Evolutionary conservation across 2,888 invertebrate species (phyloP).

Genomic region (Latheticus oryzae): DNA sequence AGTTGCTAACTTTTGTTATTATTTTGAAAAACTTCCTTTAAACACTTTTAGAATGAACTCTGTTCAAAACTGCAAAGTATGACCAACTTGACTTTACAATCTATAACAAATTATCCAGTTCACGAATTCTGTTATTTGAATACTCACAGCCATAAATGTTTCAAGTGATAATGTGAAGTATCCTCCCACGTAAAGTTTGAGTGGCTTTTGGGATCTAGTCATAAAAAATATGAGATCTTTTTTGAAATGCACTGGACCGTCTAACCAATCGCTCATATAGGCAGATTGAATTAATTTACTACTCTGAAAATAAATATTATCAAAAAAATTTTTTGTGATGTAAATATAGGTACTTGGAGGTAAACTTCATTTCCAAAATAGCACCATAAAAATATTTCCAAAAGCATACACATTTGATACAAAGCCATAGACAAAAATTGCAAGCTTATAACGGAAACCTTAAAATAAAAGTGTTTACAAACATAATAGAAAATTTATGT

Average conservation of each 20-base stretch:
- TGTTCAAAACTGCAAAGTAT: constrained; percentile 66
- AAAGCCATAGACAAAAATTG: constrained; percentile 67
- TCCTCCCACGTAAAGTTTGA: constrained; percentile 67
- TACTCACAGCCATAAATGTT: constrained; percentile 68
- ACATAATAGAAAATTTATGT: background rate
- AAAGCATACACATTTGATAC: constrained; percentile 69
- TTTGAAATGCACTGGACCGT: constrained; percentile 61
- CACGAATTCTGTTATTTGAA: constrained; percentile 24
- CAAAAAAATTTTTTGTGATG: too few species aligned
- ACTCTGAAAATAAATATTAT: constrained; percentile 67
- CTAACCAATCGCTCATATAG: constrained; percentile 64
- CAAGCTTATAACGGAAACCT: constrained; percentile 45
- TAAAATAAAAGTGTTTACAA: background rate
- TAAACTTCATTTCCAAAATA: constrained; percentile 71
- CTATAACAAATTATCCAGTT: constrained; percentile 61
- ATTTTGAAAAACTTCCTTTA: too few species aligned
- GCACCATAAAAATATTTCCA: constrained; percentile 70
- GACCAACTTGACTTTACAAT: constrained; percentile 71
- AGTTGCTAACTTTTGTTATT: too few species aligned
- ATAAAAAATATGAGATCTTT: constrained; percentile 66
- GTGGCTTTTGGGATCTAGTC: constrained; percentile 66
- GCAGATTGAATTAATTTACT: constrained; percentile 62
- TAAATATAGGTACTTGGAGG: constrained; percentile 64
- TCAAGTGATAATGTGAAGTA: constrained; percentile 68
- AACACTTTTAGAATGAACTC: constrained; percentile 14